Conservation (phyloP, 2,113 vertebrate genomes). For the Astur gentilis region DNA sequence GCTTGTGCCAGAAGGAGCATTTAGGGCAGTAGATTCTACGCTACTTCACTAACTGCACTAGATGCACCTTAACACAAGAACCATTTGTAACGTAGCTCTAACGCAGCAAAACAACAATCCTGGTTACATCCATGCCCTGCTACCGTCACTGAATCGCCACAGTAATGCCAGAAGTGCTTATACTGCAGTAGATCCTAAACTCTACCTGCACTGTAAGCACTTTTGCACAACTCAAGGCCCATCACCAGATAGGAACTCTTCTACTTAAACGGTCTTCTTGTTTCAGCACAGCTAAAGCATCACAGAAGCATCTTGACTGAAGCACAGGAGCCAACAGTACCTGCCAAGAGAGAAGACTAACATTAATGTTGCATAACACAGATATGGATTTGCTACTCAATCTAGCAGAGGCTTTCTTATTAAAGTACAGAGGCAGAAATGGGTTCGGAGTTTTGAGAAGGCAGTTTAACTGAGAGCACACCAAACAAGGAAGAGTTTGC, state of each 20-base stretch:
- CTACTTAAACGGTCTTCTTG: not conserved
- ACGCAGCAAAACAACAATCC: not conserved
- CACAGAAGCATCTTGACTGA: not conserved
- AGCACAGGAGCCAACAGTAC: not conserved
- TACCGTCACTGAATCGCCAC: conserved; percentile 47
- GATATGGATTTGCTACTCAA: not conserved
- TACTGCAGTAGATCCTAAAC: conserved; percentile 77
- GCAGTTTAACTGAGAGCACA: not conserved
- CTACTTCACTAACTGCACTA: conserved; percentile 98
- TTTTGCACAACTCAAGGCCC: conserved; percentile 80
- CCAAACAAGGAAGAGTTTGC: not conserved
- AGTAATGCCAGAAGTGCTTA: conserved; percentile 82
- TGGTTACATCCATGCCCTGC: not conserved
- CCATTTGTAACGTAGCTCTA: not conserved
- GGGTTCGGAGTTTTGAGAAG: not conserved
- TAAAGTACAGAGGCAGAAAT: not conserved
- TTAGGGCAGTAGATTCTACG: conserved; percentile 97
- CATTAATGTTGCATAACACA: not conserved
- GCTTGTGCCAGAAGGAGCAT: conserved; percentile 98
- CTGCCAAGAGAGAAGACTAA: conserved; percentile 24
- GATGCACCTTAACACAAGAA: conserved; percentile 99
- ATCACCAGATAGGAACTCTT: not conserved
- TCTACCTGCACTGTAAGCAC: conserved; percentile 89
- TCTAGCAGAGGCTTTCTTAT: not conserved
- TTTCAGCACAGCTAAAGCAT: not conserved